Conservation (phyloP, 2,888 invertebrate genomes). For the Shargacucullia verbasci region DNA sequence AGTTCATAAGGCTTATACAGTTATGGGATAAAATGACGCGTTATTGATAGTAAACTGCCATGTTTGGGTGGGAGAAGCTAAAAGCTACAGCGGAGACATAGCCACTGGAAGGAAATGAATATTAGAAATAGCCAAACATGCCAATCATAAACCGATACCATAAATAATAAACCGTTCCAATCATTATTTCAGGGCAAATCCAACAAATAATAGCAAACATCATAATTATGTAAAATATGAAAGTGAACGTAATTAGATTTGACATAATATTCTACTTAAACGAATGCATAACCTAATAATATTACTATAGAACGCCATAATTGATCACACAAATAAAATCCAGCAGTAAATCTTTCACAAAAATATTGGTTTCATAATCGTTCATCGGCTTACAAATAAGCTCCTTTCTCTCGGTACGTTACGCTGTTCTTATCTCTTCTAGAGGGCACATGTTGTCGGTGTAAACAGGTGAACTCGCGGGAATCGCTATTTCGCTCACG, state of each 20-base stretch:
- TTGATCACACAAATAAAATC: too few species aligned
- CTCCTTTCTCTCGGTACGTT: constrained; percentile 14
- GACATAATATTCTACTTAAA: too few species aligned
- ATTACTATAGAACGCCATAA: too few species aligned
- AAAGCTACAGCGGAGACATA: constrained; percentile 68
- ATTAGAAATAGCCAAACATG: too few species aligned
- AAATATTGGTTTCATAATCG: neutral
- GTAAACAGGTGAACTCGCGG: constrained; percentile 83
- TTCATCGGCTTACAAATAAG: constrained; percentile 10
- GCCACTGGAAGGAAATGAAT: constrained; percentile 61
- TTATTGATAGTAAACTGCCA: constrained; percentile 81
- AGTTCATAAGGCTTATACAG: constrained; percentile 65
- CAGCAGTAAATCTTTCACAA: too few species aligned
- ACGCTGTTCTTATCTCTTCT: constrained; percentile 55
- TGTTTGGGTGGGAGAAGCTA: constrained; percentile 72
- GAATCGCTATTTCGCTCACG: constrained; percentile 88
- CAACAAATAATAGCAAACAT: too few species aligned
- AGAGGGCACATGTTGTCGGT: constrained; percentile 61
- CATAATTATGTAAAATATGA: too few species aligned
- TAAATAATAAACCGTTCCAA: too few species aligned
- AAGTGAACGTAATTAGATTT: too few species aligned
- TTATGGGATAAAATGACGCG: constrained; percentile 77
- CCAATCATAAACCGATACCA: too few species aligned
- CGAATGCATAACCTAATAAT: too few species aligned
- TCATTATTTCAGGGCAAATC: too few species aligned